A percentile compares a stretch with the other conserved stretches of the same genome.
These are phyloP conservation scores for Etheostoma nigrum DNA, from an alignment of 2,797 vertebrate species.

Conservation along the genomic window DNA sequence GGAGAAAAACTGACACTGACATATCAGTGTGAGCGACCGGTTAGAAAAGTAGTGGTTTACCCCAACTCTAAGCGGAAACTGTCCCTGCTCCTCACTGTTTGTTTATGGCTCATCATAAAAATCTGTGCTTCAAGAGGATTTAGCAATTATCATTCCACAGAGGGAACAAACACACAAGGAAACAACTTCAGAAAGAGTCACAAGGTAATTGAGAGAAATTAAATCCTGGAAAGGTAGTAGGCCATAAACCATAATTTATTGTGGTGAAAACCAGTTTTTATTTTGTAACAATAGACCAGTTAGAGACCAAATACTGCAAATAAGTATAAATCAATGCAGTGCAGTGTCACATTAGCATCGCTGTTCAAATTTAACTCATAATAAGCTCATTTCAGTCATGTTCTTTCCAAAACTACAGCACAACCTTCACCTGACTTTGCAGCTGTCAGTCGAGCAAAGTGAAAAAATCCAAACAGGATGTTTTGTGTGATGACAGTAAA, in stretches of 20 bases:
- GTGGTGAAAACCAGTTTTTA: too few relatives aligned
- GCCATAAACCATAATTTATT: background rate
- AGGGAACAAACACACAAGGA: constrained; percentile 24
- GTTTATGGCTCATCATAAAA: constrained; percentile 77
- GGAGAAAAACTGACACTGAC: constrained; percentile 66
- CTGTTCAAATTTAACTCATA: background rate
- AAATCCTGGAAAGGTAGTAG: constrained; percentile 17
- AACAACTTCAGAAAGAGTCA: constrained; percentile 51
- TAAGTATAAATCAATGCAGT: background rate
- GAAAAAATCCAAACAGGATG: constrained; percentile 2
- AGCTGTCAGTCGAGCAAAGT: constrained; percentile 11
- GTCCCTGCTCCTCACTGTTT: constrained; percentile 51
- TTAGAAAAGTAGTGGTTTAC: constrained; percentile 39
- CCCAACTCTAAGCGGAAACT: constrained; percentile 50
- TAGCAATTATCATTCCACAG: constrained; percentile 75
- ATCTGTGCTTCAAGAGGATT: constrained; percentile 65
- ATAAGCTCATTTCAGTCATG: constrained; percentile 35
- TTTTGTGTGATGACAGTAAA: constrained; percentile 27
- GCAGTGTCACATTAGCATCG: background rate
- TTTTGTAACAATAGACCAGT: too few relatives aligned
- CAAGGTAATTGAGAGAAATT: constrained; percentile 45
- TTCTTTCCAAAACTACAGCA: constrained; percentile 2
- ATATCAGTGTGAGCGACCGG: constrained; percentile 45
- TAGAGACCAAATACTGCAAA: background rate
- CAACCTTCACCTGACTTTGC: constrained; percentile 58